A percentile compares a stretch with the other conserved stretches of the same genome.
These are phyloP conservation scores for Rotaria magnacalcarata DNA, from an alignment of 2,888 invertebrate species.

Conservation along the genomic window DNA sequence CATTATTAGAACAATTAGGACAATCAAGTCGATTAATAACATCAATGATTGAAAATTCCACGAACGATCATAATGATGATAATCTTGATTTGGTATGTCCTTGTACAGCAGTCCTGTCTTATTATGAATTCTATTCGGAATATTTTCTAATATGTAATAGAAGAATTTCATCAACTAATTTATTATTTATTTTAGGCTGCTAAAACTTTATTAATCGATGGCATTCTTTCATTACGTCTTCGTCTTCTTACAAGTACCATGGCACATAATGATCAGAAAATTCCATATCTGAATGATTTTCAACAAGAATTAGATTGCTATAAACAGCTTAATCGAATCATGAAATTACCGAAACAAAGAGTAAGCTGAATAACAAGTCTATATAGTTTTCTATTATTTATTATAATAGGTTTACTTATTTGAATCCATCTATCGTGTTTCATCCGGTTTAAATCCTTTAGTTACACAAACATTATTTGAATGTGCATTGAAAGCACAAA, in stretches of 20 bases:
- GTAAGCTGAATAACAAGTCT: neutral
- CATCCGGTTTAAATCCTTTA: constrained; percentile 10
- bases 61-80: neutral
- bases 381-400: too few relatives aligned
- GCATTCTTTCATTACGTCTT: neutral
- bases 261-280: neutral
- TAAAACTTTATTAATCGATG: neutral
- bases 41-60: neutral
- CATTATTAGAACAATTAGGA: neutral
- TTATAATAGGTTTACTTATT: neutral
- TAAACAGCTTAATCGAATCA: neutral
- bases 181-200: neutral
- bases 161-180: too few relatives aligned
- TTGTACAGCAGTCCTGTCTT: too few relatives aligned
- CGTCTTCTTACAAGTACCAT: neutral
- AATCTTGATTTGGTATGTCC: neutral
- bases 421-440: neutral
- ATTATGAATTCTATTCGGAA: too few relatives aligned
- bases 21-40: neutral
- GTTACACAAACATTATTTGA: neutral
- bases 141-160: too few relatives aligned
- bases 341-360: neutral
- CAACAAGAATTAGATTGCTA: neutral
- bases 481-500: neutral
- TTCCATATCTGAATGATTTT: constrained; percentile 11